These are phyloP conservation scores for Elgaria multicarinata DNA, from an alignment of 2,113 vertebrate genomes.

Conservation along the genomic window DNA sequence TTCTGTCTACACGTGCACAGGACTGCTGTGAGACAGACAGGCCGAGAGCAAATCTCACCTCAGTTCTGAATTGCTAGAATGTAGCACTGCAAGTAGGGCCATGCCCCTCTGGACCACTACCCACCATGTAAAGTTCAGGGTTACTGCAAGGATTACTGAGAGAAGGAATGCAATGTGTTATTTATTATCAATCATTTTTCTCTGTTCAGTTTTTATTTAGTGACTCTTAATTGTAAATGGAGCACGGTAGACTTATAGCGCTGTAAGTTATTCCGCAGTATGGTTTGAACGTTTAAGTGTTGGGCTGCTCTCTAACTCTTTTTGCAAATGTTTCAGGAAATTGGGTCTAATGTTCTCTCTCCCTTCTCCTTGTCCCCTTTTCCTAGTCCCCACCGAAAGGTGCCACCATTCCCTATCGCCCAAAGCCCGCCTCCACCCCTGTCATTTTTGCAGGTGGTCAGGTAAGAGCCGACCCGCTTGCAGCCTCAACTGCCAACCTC, in stretches of 20 bases:
- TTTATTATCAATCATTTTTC: too few species aligned
- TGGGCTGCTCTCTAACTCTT: slow-evolving; percentile 64
- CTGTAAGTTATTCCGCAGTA: neutral
- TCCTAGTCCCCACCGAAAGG: slow-evolving; percentile 99
- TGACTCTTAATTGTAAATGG: slow-evolving; percentile 51
- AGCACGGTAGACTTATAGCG: neutral
- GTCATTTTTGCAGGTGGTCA: slow-evolving; percentile 99
- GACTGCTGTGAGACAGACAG: neutral
- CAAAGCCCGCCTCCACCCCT: slow-evolving; percentile 98
- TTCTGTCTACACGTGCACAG: too few species aligned
- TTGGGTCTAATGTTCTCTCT: slow-evolving; percentile 85
- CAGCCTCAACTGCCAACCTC: slow-evolving; percentile 92
- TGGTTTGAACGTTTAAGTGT: neutral
- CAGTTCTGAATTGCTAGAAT: neutral
- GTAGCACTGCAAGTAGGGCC: too few species aligned
- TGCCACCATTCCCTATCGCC: slow-evolving; percentile 98
- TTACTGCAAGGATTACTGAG: neutral
- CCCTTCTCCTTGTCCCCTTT: slow-evolving; percentile 85
- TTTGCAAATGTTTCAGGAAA: slow-evolving; percentile 69
- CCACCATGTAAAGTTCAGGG: neutral
- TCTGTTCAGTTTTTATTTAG: neutral
- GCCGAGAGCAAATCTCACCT: neutral
- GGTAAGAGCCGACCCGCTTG: slow-evolving; percentile 96
- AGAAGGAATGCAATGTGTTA: neutral
- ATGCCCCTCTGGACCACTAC: neutral